Evolutionary conservation across 2,797 vertebrate species (phyloP).

Genomic region (Hypotaenidia philippensis): DNA sequence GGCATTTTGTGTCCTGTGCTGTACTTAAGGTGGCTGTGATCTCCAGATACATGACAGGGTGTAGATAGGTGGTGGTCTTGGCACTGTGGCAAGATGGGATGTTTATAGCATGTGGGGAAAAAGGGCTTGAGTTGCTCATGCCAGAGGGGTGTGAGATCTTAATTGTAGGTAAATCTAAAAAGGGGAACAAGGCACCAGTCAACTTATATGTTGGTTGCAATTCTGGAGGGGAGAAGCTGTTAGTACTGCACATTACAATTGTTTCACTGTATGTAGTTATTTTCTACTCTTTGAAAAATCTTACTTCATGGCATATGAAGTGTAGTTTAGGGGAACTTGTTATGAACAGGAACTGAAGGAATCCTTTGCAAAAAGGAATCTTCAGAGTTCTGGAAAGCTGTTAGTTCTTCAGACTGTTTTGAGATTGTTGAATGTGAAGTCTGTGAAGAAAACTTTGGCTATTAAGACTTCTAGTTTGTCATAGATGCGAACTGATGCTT

Average conservation of each 20-base stretch:
- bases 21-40: neutral
- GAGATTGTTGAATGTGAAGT: neutral
- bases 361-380: neutral
- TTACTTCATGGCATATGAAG: neutral
- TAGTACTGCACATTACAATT: neutral
- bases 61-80: neutral
- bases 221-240: neutral
- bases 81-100: neutral
- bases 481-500: neutral
- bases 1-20: neutral
- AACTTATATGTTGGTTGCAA: neutral
- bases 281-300: accelerated
- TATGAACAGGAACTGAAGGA: neutral
- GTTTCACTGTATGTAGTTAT: neutral
- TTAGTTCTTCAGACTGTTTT: neutral
- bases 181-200: neutral
- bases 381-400: neutral
- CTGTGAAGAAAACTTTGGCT: neutral
- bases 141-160: neutral
- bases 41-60: neutral
- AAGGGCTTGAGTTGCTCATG: neutral
- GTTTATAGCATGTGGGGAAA: neutral
- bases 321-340: neutral
- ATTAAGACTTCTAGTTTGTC: neutral
- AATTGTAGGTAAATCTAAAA: neutral